Evolutionary conservation across 2,888 invertebrate genomes (phyloP), one percentile per base, ranked within the genome.

Genomic region (Blastobasis adustella): DNA sequence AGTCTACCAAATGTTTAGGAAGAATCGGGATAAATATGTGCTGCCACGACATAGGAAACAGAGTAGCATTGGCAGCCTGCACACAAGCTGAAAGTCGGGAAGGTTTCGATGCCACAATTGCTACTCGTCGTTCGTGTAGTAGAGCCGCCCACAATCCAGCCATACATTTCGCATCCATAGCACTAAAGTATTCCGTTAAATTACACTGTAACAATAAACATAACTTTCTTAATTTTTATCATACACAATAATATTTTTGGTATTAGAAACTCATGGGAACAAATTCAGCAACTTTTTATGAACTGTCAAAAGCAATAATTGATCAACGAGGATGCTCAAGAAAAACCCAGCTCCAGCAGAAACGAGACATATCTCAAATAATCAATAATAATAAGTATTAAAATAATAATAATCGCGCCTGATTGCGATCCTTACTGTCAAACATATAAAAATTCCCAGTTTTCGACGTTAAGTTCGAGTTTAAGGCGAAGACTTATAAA

Each of bases 11-110:
- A 71, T 95, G 93, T 76, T 93, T 91, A 36, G 98, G 98, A 69
- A 98, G 86, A 63, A 99, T 95, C 50, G 98, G 98, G 82, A 99
- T 98, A 80, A 96, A 99, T 72, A 99, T 96, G 71, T 98, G 98
- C 83, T 99, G 98, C 99, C 99, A 99, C 62, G 95, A 94, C 98
- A 99, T 98, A 0, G 99, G 99, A 82, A 98, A 98, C 45, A 99
- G 92, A 47, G 99, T 93, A 56, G 96, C 93, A 76, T 97, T 97
- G 10, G 98, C 96, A 9, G 98, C 98, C 79, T 98, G 97, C 37
- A 96, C 95, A 70, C 96, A 96, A 0, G 98, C 96, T 49, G 97
- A 97, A 48, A 99, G 88, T 54, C 97, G 91, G 59, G 96, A 96
- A 58, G 98, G 89, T 71, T 95, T 95, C 58, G 93, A 93, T 0